Conservation (phyloP, 2,888 invertebrate species). For the Apamea epomidion region DNA sequence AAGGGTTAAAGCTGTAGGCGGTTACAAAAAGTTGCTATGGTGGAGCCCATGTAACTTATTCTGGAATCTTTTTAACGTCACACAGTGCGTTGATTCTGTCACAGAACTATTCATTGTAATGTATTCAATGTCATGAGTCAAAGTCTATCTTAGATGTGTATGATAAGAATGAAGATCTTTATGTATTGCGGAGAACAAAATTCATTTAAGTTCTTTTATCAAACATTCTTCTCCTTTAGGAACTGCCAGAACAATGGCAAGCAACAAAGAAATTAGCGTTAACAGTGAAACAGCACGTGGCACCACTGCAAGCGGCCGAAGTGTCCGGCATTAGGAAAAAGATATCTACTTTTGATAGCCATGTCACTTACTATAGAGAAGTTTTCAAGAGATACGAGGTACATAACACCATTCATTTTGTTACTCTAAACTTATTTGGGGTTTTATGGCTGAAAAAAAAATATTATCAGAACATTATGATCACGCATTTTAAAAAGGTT, state of each 20-base stretch:
- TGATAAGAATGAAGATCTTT: background rate
- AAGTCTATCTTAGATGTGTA: background rate
- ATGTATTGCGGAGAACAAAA: background rate
- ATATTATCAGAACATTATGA: background rate
- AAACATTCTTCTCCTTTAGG: slow-evolving; percentile 86
- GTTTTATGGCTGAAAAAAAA: background rate
- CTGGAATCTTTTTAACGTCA: background rate
- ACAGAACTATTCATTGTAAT: background rate
- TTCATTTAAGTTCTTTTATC: background rate
- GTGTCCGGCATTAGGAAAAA: slow-evolving; percentile 97
- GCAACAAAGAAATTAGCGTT: slow-evolving; percentile 97
- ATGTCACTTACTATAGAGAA: slow-evolving; percentile 96
- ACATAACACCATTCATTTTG: slow-evolving; percentile 31
- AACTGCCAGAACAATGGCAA: slow-evolving; percentile 98
- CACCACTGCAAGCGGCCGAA: slow-evolving; percentile 98
- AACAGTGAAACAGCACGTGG: slow-evolving; percentile 98
- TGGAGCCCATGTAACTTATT: background rate
- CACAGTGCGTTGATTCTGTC: background rate
- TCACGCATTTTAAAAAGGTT: background rate
- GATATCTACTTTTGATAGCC: slow-evolving; percentile 95
- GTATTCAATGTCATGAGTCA: background rate
- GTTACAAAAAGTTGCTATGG: background rate
- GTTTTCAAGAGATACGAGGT: slow-evolving; percentile 94
- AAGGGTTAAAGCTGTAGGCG: background rate
- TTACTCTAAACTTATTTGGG: background rate